Base-by-base conservation (phyloP, 1,140 invertebrate genomes). In the Trichoplusia ni region DNA sequence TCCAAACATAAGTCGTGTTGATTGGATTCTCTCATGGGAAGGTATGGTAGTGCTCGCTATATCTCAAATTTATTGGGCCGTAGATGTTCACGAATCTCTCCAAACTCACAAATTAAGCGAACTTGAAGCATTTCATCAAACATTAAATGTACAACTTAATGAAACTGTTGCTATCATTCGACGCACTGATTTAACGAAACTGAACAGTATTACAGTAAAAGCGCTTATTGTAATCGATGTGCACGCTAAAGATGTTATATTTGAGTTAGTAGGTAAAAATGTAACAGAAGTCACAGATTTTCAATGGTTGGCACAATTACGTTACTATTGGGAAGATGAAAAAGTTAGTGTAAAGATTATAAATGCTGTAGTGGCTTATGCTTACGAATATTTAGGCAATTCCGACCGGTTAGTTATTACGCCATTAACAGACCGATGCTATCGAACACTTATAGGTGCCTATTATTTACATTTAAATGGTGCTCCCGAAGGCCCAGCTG, bases 321-420 rank as follows among this genome's bases (percentile, higher is more conserved):
- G 97, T 63, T 98, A 98, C 86, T 99, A 99, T 82, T 97, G 96
- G 94, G 95, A 97, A 77, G 93, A 97, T 21, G 92, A 95, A 18
- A 91, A 93, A 66, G 94, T 95, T 67, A 88, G 94, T 51, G 97
- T 98, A 0, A 92, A 95, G 76, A 96, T 98, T 69, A 97, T 97
- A 27, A 98, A 98, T 90, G 95, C 97, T 1, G 94, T 94, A 42
- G 94, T 96, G 0, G 84, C 92, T 3, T 99, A 97, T 90, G 97
- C 95, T 13, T 98, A 98, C 80, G 98, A 99, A 90, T 99, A 99
- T 87, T 91, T 98, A 25, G 97, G 96, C 7, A 96, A 96, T 71
- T 93, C 93, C 54, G 93, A 94, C 65, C 93, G 96, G 51, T 91
- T 98, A 25, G 96, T 97, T 0, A 95, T 97, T 40, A 97, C 96